Conservation (phyloP, 2,797 vertebrate species). For the Euthynnus affinis region DNA sequence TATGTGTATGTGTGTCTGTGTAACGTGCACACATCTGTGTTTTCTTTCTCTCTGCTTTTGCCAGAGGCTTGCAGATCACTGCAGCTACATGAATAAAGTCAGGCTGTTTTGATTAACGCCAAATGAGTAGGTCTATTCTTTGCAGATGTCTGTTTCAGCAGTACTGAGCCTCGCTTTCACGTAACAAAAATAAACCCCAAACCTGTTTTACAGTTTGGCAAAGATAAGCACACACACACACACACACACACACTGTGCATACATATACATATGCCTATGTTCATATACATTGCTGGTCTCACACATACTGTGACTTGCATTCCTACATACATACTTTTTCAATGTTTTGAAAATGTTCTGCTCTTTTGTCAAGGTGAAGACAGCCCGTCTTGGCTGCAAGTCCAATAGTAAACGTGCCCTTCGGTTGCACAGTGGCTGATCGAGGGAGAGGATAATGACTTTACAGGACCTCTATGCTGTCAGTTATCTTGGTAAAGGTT, state of each 20-base stretch:
- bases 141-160: conserved; percentile 85
- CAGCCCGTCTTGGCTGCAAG: conserved; percentile 61
- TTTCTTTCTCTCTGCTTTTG: conserved; percentile 79
- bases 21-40: conserved; percentile 79
- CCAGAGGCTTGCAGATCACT: conserved; percentile 81
- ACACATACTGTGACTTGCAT: conserved; percentile 66
- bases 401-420: conserved; percentile 64
- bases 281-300: conserved; percentile 64
- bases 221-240: conserved; percentile 60
- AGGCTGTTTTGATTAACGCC: conserved; percentile 87
- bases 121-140: conserved; percentile 86
- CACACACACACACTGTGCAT: conserved; percentile 43
- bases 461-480: conserved; percentile 31
- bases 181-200: conserved; percentile 83
- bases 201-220: conserved; percentile 83
- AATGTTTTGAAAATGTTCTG: conserved; percentile 65
- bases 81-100: conserved; percentile 83
- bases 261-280: conserved; percentile 47
- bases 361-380: conserved; percentile 75
- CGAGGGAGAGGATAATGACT: conserved; percentile 52
- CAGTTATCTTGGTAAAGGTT: conserved; percentile 42
- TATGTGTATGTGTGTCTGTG: conserved; percentile 59
- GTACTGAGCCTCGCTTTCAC: conserved; percentile 73
- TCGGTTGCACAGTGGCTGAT: conserved; percentile 59
- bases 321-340: conserved; percentile 58